Conservation (phyloP, 2,113 vertebrate genomes). For the Mobula birostris region DNA sequence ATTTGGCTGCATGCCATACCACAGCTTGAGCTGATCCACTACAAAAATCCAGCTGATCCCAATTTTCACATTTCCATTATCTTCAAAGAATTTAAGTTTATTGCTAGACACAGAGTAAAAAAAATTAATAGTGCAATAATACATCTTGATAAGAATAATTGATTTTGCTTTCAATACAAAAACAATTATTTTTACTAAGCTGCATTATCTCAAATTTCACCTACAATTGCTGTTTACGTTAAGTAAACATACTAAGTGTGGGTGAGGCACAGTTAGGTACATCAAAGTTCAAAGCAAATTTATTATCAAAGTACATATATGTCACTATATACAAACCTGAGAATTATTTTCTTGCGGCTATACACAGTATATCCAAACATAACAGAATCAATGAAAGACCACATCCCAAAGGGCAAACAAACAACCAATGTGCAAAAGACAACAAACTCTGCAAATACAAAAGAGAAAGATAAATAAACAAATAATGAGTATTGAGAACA, state of each 20-base stretch:
- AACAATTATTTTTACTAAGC: too few relatives aligned
- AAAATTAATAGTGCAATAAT: neutral
- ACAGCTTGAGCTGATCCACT: conserved; percentile 1
- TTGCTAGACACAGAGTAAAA: neutral
- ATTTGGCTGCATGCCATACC: conserved; percentile 17
- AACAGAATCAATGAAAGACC: too few relatives aligned
- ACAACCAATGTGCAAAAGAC: too few relatives aligned
- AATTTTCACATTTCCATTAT: conserved; percentile 22
- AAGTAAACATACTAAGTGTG: neutral
- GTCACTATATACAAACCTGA: too few relatives aligned
- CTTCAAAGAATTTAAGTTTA: neutral
- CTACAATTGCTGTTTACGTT: neutral
- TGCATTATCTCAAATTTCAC: neutral
- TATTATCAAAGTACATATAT: too few relatives aligned
- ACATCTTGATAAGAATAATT: neutral
- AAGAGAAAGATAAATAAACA: too few relatives aligned
- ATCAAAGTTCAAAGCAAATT: neutral
- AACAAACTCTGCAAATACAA: too few relatives aligned
- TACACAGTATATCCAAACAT: too few relatives aligned
- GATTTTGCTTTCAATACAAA: neutral
- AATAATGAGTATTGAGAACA: too few relatives aligned
- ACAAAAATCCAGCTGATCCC: neutral
- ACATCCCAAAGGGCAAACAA: too few relatives aligned
- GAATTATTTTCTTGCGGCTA: too few relatives aligned
- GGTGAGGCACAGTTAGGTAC: neutral